Conservation (phyloP, 2,888 invertebrate species). For the Drosophila bunnanda region DNA sequence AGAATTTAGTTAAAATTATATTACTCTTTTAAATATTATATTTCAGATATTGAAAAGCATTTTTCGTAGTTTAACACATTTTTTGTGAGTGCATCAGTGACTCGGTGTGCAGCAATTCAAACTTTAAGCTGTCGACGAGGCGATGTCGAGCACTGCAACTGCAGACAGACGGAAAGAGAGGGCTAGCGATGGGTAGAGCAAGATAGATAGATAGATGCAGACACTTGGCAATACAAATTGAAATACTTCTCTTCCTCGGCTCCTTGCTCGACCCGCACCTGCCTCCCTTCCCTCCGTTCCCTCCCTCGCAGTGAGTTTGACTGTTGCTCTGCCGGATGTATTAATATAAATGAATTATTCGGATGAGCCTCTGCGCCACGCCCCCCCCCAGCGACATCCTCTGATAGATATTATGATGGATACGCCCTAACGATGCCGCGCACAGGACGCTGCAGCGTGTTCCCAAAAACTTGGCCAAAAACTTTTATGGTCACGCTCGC, state of each 20-base stretch:
- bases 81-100: conserved; percentile 30
- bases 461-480: conserved; percentile 37
- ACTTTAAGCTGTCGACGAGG: conserved; percentile 72
- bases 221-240: conserved; percentile 55
- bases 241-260: conserved; percentile 48
- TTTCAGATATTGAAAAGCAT: too few relatives aligned
- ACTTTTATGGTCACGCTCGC: conserved; percentile 30
- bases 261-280: neutral
- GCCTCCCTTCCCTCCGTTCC: neutral
- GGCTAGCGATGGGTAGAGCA: neutral
- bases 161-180: conserved; percentile 27
- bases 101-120: conserved; percentile 70
- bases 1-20: too few relatives aligned
- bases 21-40: too few relatives aligned
- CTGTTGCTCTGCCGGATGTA: conserved; percentile 56
- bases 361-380: conserved; percentile 42
- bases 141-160: conserved; percentile 66
- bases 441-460: conserved; percentile 30
- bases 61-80: too few relatives aligned
- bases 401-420: conserved; percentile 74
- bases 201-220: conserved; percentile 36
- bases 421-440: conserved; percentile 70
- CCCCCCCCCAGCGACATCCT: too few relatives aligned
- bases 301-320: conserved; percentile 31
- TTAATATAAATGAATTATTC: conserved; percentile 80